phyloP scores from a whole-genome alignment of 2,797 vertebrate species.

The Erethizon dorsatum region DNA sequence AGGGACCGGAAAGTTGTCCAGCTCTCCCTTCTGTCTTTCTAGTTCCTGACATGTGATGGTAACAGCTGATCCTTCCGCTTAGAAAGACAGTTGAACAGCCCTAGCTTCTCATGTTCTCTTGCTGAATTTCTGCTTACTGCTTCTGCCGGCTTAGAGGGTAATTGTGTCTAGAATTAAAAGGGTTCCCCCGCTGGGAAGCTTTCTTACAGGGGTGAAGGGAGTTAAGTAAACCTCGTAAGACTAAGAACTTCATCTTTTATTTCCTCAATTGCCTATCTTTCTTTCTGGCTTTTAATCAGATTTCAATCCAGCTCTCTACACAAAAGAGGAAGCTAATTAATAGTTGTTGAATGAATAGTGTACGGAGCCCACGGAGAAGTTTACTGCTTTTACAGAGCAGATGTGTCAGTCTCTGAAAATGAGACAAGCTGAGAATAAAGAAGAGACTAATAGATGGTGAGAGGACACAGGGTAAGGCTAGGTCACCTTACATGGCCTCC shows the following conservation, averaged over 20 bases:
- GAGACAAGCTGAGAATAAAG: slow-evolving; percentile 56
- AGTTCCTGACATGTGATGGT: not conserved
- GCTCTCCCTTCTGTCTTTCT: not conserved
- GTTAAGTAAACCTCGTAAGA: slow-evolving; percentile 23
- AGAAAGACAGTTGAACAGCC: not conserved
- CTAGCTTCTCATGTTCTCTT: not conserved
- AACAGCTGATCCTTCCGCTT: not conserved
- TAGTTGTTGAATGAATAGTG: slow-evolving; percentile 28
- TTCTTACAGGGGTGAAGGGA: not conserved
- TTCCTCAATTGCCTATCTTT: not conserved
- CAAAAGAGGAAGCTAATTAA: slow-evolving; percentile 48
- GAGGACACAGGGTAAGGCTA: not conserved
- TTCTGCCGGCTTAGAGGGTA: not conserved
- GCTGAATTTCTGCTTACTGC: not conserved
- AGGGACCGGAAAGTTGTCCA: not conserved
- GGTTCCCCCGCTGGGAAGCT: not conserved
- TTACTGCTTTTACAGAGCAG: slow-evolving; percentile 25
- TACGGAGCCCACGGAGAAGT: not conserved
- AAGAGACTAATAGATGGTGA: not conserved
- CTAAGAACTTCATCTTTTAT: not conserved
- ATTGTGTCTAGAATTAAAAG: slow-evolving; percentile 31
- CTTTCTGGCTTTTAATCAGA: slow-evolving; percentile 39
- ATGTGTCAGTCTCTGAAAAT: slow-evolving; percentile 43
- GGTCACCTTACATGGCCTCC: slow-evolving; percentile 81
- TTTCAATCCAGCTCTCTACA: not conserved